These are phyloP conservation scores for Mylabris phalerata DNA, from an alignment of 1,140 invertebrate genomes.

Conservation along the genomic window DNA sequence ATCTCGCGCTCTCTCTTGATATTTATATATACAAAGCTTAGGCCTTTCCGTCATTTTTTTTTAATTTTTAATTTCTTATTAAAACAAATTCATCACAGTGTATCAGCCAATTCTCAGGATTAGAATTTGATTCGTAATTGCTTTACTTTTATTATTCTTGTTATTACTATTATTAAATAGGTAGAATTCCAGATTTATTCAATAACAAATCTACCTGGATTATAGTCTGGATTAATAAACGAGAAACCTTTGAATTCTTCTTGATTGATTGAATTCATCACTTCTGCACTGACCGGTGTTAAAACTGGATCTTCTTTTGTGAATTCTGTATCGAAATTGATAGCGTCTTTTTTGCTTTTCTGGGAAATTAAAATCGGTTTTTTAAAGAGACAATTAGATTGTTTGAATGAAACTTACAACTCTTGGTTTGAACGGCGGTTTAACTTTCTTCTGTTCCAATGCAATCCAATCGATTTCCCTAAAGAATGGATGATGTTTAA, in stretches of 20 bases:
- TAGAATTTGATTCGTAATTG: no score
- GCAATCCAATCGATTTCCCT: constrained; percentile 94
- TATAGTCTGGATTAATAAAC: constrained; percentile 90
- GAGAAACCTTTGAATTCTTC: constrained; percentile 97
- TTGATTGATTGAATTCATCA: constrained; percentile 91
- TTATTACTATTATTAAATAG: neutral
- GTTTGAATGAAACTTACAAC: constrained; percentile 60
- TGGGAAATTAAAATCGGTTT: neutral
- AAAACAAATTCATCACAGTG: no score
- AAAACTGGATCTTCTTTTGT: constrained; percentile 96
- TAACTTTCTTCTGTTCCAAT: constrained; percentile 82
- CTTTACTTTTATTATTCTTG: no score
- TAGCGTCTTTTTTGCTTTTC: constrained; percentile 89
- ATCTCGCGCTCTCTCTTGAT: no score
- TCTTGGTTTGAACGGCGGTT: constrained; percentile 96
- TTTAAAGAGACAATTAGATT: constrained; percentile 39
- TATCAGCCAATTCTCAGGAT: no score
- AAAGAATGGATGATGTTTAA: constrained; percentile 92
- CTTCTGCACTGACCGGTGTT: constrained; percentile 86
- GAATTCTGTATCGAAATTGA: constrained; percentile 99
- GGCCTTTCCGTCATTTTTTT: no score
- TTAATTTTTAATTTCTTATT: no score
- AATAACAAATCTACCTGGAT: constrained; percentile 57
- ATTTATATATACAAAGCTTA: no score
- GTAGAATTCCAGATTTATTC: constrained; percentile 25